Evolutionary conservation across 2,888 invertebrate species (phyloP).

Genomic region (Leptarthrus brevirostris): DNA sequence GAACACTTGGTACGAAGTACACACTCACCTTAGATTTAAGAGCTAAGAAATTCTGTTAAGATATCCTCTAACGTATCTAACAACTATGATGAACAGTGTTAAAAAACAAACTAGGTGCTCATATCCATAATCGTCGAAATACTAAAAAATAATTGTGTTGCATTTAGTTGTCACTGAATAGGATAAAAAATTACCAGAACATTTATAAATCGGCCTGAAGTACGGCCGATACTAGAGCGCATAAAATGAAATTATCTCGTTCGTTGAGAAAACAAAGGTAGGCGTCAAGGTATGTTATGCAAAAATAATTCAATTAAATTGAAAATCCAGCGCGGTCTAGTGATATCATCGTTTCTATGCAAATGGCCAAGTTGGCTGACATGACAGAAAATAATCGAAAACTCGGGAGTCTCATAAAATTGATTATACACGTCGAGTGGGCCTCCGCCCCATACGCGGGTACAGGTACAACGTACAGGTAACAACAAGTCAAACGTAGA

Average conservation of each 20-base stretch:
- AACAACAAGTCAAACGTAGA: background rate
- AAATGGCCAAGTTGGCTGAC: conserved; percentile 32
- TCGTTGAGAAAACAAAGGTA: conserved; percentile 33
- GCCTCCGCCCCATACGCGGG: conserved; percentile 37
- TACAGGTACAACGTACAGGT: background rate
- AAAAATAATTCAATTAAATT: conserved; percentile 47
- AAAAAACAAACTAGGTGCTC: no score
- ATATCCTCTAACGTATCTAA: no score
- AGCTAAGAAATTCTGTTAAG: no score
- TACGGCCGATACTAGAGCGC: no score
- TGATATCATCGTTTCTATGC: conserved; percentile 48
- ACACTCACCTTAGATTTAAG: no score
- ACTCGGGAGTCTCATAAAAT: conserved; percentile 43
- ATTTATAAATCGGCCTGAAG: no score
- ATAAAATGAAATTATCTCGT: background rate
- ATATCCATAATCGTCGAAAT: no score
- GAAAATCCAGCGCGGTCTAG: conserved; percentile 37
- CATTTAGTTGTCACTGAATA: no score
- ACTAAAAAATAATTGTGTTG: no score
- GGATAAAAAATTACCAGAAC: no score
- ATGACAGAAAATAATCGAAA: conserved; percentile 44
- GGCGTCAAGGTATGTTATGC: conserved; percentile 42
- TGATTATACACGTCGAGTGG: conserved; percentile 38
- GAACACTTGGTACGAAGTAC: no score
- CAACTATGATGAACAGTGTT: no score